Evolutionary conservation across 2,113 vertebrate species (phyloP).

Genomic region (Serilophus lunatus): DNA sequence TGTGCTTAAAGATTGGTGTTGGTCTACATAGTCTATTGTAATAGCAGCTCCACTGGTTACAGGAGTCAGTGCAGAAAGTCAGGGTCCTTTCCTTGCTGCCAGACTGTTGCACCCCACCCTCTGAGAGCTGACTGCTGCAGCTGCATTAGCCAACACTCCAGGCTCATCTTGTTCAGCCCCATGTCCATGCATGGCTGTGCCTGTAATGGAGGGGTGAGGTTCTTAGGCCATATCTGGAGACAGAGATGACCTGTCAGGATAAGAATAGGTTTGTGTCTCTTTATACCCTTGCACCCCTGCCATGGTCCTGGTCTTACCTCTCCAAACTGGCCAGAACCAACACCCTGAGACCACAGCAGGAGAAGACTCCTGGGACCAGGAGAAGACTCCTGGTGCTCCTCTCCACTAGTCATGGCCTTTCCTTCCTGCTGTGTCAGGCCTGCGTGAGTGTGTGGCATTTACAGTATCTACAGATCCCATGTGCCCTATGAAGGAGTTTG

Average conservation of each 20-base stretch:
- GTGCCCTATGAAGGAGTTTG: neutral
- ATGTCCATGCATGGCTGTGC: fast-evolving
- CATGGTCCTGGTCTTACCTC: fast-evolving
- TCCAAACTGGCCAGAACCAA: fast-evolving
- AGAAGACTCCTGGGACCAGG: too few relatives aligned
- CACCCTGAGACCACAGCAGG: neutral
- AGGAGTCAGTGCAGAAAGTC: neutral
- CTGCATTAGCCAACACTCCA: neutral
- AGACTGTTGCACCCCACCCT: neutral
- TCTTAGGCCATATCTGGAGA: neutral
- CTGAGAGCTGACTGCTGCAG: neutral
- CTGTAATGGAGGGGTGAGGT: neutral
- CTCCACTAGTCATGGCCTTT: neutral
- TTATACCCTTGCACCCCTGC: neutral
- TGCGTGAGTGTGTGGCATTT: neutral
- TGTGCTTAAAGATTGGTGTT: neutral
- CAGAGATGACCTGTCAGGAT: neutral
- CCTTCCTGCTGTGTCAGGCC: fast-evolving
- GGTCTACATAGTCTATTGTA: neutral
- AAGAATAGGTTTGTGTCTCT: neutral
- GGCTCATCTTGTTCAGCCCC: neutral
- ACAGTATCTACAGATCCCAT: too few relatives aligned
- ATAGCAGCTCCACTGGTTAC: neutral
- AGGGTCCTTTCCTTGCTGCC: neutral
- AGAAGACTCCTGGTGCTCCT: neutral